Percentiles rank a stretch among this genome's conserved stretches.
phyloP scores from a whole-genome alignment of 2,888 invertebrate species.

The Dioctria rufipes region DNA sequence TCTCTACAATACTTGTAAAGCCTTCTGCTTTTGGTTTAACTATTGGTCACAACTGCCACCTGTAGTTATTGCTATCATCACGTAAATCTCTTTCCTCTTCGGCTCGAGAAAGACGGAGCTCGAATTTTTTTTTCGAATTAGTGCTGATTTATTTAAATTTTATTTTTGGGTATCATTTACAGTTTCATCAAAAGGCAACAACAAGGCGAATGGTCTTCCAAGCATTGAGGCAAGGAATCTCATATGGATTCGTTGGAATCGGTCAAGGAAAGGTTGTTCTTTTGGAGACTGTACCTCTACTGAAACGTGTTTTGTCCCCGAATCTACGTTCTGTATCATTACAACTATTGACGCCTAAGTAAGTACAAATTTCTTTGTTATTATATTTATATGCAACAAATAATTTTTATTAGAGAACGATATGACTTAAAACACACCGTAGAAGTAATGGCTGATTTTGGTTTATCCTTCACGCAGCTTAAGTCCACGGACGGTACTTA shows the following conservation, averaged over 20 bases:
- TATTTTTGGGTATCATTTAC: constrained; percentile 30
- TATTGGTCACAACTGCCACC: too few relatives aligned
- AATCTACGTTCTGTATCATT: constrained; percentile 79
- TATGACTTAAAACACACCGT: constrained; percentile 80
- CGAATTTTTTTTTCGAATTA: too few relatives aligned
- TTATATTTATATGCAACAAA: constrained; percentile 33
- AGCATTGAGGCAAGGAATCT: constrained; percentile 78
- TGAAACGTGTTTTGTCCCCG: constrained; percentile 83
- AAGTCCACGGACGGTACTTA: constrained; percentile 84
- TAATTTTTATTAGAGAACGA: constrained; percentile 66
- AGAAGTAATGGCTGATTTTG: constrained; percentile 90
- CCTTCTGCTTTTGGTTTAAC: too few relatives aligned
- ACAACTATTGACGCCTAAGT: constrained; percentile 69
- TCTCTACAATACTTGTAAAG: too few relatives aligned
- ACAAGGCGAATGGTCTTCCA: constrained; percentile 74
- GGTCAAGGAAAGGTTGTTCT: constrained; percentile 73
- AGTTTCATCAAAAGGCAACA: constrained; percentile 75
- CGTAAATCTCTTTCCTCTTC: too few relatives aligned
- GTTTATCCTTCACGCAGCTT: constrained; percentile 87
- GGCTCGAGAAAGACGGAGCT: too few relatives aligned
- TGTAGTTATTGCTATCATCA: too few relatives aligned
- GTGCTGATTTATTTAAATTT: too few relatives aligned
- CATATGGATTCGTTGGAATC: constrained; percentile 68
- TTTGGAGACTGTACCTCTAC: constrained; percentile 80
- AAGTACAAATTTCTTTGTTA: constrained; percentile 55